These are phyloP conservation scores for Drosophila fulvimacula DNA, from an alignment of 2,888 invertebrate genomes.

Conservation along the genomic window DNA sequence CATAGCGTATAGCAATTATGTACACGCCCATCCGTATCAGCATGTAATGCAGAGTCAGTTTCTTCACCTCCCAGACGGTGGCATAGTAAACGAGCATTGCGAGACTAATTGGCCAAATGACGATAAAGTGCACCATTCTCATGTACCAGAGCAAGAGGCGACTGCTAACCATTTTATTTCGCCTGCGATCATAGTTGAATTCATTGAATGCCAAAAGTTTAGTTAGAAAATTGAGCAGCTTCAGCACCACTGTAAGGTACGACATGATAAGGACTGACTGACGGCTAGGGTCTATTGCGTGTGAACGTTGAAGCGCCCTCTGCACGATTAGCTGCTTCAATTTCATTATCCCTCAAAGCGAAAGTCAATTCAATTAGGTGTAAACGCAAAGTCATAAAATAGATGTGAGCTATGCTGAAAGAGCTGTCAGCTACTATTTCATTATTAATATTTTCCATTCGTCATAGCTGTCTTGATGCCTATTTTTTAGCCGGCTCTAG, in stretches of 20 bases:
- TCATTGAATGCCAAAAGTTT: constrained; percentile 9
- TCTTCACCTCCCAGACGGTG: background rate
- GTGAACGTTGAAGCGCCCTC: no score
- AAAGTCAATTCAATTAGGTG: background rate
- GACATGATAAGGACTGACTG: constrained; percentile 14
- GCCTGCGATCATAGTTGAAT: constrained; percentile 3
- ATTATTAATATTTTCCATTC: constrained; percentile 2
- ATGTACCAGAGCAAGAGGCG: background rate
- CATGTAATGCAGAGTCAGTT: constrained; percentile 4
- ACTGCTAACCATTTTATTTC: background rate
- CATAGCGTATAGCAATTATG: background rate
- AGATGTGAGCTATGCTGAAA: background rate
- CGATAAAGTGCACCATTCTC: background rate
- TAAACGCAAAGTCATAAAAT: background rate
- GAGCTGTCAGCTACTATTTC: background rate
- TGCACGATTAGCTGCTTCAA: background rate
- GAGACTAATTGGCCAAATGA: constrained; percentile 2
- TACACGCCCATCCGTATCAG: background rate
- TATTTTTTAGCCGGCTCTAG: background rate
- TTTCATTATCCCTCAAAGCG: background rate
- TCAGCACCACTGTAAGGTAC: background rate
- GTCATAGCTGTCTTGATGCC: background rate
- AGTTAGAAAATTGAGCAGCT: constrained; percentile 1
- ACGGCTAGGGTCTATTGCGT: background rate
- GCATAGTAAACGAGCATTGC: background rate